Evolutionary conservation across 2,113 vertebrate species (phyloP).

Genomic region (Sinocyclocheilus anophthalmus): DNA sequence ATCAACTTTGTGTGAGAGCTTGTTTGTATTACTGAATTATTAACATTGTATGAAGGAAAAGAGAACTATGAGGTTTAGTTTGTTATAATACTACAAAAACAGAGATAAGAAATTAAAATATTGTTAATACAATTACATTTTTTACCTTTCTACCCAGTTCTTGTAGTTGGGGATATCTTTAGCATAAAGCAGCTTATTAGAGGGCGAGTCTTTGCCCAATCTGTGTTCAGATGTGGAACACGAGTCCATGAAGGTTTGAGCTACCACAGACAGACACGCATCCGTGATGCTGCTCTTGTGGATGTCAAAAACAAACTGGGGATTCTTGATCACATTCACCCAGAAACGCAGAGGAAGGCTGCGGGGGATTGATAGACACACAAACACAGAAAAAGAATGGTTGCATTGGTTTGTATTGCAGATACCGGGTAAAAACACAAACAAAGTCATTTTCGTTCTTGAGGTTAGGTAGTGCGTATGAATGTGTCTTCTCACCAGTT

Average conservation of each 20-base stretch:
- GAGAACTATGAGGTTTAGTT: not conserved
- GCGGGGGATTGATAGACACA: no score
- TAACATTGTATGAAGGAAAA: not conserved
- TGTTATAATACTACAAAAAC: not conserved
- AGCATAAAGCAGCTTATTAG: conserved; percentile 97
- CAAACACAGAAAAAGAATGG: not conserved
- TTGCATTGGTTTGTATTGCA: not conserved
- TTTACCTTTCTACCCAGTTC: conserved; percentile 98
- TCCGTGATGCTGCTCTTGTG: no score
- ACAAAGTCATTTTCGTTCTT: not conserved
- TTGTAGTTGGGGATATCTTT: conserved; percentile 99
- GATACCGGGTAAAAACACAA: not conserved
- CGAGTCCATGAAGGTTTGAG: no score
- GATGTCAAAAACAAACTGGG: no score
- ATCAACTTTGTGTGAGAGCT: not conserved
- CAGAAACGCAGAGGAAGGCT: no score
- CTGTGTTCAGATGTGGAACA: conserved; percentile 51
- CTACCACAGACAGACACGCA: no score
- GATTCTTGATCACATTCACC: no score
- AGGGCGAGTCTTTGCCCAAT: conserved; percentile 96
- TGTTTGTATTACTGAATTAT: not conserved
- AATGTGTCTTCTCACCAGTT: conserved; percentile 85
- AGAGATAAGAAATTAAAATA: not conserved
- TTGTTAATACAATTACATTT: not conserved
- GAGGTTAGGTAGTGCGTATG: not conserved